Evolutionary conservation across 2,888 invertebrate genomes (phyloP), one percentile per base, ranked within the genome.

Genomic region (Oasisia sp.): DNA sequence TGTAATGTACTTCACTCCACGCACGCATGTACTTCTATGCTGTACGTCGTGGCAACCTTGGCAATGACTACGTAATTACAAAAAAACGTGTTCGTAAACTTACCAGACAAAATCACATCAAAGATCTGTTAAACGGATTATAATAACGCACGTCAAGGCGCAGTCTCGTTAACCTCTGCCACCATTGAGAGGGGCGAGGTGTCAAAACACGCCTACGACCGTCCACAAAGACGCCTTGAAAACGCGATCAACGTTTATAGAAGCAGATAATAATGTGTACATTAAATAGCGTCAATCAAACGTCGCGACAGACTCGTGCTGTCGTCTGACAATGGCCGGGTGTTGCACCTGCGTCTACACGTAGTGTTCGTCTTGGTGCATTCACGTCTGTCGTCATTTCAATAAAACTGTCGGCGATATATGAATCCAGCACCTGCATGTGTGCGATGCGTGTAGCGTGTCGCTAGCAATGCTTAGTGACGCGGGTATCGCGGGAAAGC

Each of bases 201-300:
- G n/a, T 74, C 74, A n/a, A 74, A 27, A 74, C 27, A 74, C 74
- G 27, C 74, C 74, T 74, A 74, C 74, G 27, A 19, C 74, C 27
- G 14, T 74, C 19, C 27, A 74, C 27, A 74, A 74, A 19, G 27
- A 19, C 74, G 7, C n/a, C n/a, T 74, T 74, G 19, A 7, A 74
- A 74, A 74, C 14, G 74, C 74, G 27, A 74, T 74, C 74, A 74
- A 74, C 74, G 74, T 74, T 74, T 7, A 74, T 27, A 74, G 74
- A 19, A 74, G 74, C 27, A 74, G 5, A 74, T 74, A 74, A 74
- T 27, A 74, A 74, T 27, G 74, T n/a, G n/a, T 19, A 74, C 74
- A 74, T 74, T 19, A 74, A 74, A 74, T 74, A 74, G 74, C n/a
- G 74, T 74, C 74, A 74, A 74, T 74, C 74, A 74, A 74, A 74